phyloP scores from a whole-genome alignment of 2,113 vertebrate genomes.

The Perca flavescens region DNA sequence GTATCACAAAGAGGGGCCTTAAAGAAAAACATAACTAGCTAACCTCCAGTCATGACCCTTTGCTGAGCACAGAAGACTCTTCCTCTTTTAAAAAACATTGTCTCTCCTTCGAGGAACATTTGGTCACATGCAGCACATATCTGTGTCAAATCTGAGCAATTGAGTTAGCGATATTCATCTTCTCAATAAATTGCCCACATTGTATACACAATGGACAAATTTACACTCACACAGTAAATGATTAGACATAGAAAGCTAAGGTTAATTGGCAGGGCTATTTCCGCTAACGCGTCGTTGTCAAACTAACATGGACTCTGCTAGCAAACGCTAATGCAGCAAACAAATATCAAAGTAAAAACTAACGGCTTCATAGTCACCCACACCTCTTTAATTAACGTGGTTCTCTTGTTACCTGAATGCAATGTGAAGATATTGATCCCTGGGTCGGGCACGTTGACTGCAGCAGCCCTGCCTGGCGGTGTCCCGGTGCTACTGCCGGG shows the following conservation, averaged over 20 bases:
- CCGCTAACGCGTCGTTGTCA: slow-evolving; percentile 78
- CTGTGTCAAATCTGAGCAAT: not conserved
- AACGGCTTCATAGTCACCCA: not conserved
- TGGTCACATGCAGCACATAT: slow-evolving; percentile 42
- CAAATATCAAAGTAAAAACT: slow-evolving; percentile 21
- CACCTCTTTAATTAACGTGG: not conserved
- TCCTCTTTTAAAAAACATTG: slow-evolving; percentile 24
- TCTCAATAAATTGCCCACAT: not conserved
- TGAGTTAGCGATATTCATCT: not conserved
- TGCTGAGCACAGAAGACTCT: not conserved
- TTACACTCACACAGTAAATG: slow-evolving; percentile 14
- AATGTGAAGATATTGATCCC: slow-evolving; percentile 95
- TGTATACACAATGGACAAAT: not conserved
- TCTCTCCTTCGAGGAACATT: slow-evolving; percentile 33
- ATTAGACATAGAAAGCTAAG: slow-evolving; percentile 36
- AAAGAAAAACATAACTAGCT: slow-evolving; percentile 2
- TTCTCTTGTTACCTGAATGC: slow-evolving; percentile 85
- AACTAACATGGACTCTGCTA: slow-evolving; percentile 65
- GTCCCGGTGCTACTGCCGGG: slow-evolving; percentile 82
- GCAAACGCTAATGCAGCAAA: slow-evolving; percentile 53
- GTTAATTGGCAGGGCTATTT: slow-evolving; percentile 58
- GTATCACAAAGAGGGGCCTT: slow-evolving; percentile 23
- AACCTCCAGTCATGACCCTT: slow-evolving; percentile 29
- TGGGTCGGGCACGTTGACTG: slow-evolving; percentile 85
- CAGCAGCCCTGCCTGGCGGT: slow-evolving; percentile 82